Evolutionary conservation across 2,113 vertebrate species (phyloP).

Genomic region (Tinamus guttatus): DNA sequence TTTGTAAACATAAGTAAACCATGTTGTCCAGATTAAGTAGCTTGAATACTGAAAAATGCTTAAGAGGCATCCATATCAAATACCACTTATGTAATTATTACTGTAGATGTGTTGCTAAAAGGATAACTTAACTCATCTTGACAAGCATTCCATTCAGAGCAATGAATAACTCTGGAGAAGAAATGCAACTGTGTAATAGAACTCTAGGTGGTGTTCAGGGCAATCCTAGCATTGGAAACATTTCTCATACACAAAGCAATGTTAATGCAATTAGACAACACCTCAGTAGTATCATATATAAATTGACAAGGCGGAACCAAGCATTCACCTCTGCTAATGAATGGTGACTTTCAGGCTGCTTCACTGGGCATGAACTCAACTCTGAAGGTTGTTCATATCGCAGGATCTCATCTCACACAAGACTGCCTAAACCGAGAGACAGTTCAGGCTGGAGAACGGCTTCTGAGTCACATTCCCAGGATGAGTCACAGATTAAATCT

Average conservation of each 20-base stretch:
- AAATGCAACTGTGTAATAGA: not conserved
- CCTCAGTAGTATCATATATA: not conserved
- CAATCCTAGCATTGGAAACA: not conserved
- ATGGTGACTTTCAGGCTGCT: not conserved
- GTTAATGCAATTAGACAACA: not conserved
- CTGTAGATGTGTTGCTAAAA: not conserved
- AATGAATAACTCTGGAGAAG: not conserved
- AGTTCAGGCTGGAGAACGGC: not conserved
- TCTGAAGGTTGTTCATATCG: not conserved
- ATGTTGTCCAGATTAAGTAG: not conserved
- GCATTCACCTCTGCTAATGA: not conserved
- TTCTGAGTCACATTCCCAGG: not conserved
- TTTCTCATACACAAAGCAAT: not conserved
- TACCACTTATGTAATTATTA: not conserved
- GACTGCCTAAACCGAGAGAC: not conserved
- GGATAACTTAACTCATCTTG: not conserved
- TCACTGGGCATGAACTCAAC: not conserved
- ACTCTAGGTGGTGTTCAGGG: not conserved
- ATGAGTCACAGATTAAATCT: slow-evolving; percentile 6
- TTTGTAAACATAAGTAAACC: not conserved
- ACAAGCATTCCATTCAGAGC: not conserved
- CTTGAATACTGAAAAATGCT: not conserved
- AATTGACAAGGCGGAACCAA: slow-evolving; percentile 22
- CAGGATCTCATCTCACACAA: not conserved
- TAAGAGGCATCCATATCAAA: not conserved